Evolutionary conservation across 2,797 vertebrate species (phyloP).

Genomic region (Dryobates pubescens): DNA sequence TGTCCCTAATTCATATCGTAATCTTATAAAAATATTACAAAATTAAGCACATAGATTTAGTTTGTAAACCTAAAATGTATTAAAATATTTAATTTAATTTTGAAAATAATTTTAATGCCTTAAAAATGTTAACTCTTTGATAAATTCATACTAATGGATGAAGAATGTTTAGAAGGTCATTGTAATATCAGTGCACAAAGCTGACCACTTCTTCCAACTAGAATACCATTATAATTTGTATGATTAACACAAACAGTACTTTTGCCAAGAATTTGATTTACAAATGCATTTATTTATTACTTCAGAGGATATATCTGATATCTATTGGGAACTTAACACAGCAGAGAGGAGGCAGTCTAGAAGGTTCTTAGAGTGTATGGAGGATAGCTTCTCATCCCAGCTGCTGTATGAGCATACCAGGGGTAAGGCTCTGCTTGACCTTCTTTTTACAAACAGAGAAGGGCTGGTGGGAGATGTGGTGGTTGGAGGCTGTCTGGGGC

Average conservation of each 20-base stretch:
- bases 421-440: no score
- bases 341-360: no score
- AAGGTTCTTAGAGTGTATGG: no score
- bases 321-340: no score
- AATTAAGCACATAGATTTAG: not conserved
- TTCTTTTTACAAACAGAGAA: no score
- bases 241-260: not conserved
- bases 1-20: not conserved
- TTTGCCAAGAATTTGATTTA: not conserved
- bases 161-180: not conserved
- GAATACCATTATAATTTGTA: not conserved
- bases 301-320: no score
- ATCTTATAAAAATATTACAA: not conserved
- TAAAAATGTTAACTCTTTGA: not conserved
- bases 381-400: no score
- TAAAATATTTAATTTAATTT: not conserved
- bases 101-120: no score
- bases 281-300: not conserved
- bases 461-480: no score
- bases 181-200: not conserved
- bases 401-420: no score
- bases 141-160: not conserved
- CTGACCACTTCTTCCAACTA: not conserved
- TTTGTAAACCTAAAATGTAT: not conserved
- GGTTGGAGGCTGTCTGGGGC: no score